Base-by-base conservation (phyloP, 2,888 invertebrate species). In the Cryptophagus acutangulus region DNA sequence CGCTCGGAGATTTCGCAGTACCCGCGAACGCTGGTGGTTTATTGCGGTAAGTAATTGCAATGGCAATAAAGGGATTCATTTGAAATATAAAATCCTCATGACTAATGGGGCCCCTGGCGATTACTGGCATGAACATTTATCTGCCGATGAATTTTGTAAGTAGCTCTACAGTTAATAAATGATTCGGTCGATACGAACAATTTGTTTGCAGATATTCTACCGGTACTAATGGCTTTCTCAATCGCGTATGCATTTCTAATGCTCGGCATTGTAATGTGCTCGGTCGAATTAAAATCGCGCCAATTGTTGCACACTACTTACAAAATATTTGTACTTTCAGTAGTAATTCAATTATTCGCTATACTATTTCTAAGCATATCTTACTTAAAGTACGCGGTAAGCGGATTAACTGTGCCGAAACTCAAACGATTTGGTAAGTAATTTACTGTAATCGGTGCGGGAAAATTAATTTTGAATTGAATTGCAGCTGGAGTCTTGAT, bases 121-220 rank as follows among this genome's bases (percentile, higher is more conserved):
- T 56, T 83, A 87, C 55, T 88, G 90, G 84, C 84, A 83, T 55
- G 82, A 87, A 60, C 93, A 95, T 61, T 93, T 92, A 63, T 93
- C 93, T 0, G 93, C 92, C 5, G 94, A 95, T 67, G 91, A 95
- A 71, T 92, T 93, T 71, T 91, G 93, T 90, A 75, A 82, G 87
- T n/a, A n/a, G n/a, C n/a, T 74, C 42, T 60, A 36, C 4, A 29
- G 5, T 6, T 6, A n/a, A n/a, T n/a, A n/a, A n/a, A n/a, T n/a
- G n/a, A n/a, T n/a, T n/a, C n/a, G n/a, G n/a, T n/a, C n/a, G n/a
- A n/a, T n/a, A n/a, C n/a, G n/a, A n/a, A n/a, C 36, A 9, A 17
- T 44, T n/a, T n/a, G n/a, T 40, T 74, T 74, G 3, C 75, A 94
- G 93, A 90, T 65, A 89, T 93, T 40, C 73, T 93, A 0, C 91